A percentile compares a stretch with the other conserved stretches of the same genome.
These are phyloP conservation scores for Scaptomyza cyrtandrae DNA, from an alignment of 2,888 invertebrate species.

Conservation along the genomic window DNA sequence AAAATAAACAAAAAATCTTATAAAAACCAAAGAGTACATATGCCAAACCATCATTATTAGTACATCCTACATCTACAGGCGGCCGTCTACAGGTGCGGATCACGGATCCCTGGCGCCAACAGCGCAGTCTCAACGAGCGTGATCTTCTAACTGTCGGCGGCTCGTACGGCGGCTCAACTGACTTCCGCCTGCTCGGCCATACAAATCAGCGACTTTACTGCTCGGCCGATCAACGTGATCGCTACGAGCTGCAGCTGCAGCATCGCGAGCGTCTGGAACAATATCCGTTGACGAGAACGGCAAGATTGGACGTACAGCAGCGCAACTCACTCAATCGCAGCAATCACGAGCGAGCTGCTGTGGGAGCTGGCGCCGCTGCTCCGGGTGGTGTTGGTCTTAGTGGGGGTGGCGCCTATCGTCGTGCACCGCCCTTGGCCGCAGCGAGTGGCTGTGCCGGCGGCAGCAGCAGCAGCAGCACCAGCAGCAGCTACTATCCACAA, in stretches of 20 bases:
- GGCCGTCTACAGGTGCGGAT: constrained; percentile 76
- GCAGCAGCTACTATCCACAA: constrained; percentile 76
- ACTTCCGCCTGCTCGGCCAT: constrained; percentile 77
- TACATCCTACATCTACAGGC: constrained; percentile 74
- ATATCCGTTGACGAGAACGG: constrained; percentile 82
- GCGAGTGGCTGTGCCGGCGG: constrained; percentile 68
- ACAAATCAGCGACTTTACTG: constrained; percentile 82
- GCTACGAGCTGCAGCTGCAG: constrained; percentile 82
- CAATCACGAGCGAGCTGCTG: constrained; percentile 84
- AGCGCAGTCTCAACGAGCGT: constrained; percentile 83
- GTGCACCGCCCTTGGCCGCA: constrained; percentile 73
- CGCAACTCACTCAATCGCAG: constrained; percentile 84
- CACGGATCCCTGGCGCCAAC: constrained; percentile 82
- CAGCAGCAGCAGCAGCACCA: constrained; percentile 81
- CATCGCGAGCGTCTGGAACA: constrained; percentile 82
- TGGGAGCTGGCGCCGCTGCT: constrained; percentile 29
- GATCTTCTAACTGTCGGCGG: constrained; percentile 78
- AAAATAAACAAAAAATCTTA: neutral
- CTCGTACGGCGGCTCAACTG: constrained; percentile 67
- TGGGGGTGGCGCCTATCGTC: constrained; percentile 65
- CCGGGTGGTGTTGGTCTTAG: constrained; percentile 22
- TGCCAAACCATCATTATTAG: constrained; percentile 56
- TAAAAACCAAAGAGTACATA: constrained; percentile 38
- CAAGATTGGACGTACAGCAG: constrained; percentile 84
- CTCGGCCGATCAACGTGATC: constrained; percentile 81